phyloP scores from a whole-genome alignment of 2,113 vertebrate genomes.

The Oenanthe melanoleuca region DNA sequence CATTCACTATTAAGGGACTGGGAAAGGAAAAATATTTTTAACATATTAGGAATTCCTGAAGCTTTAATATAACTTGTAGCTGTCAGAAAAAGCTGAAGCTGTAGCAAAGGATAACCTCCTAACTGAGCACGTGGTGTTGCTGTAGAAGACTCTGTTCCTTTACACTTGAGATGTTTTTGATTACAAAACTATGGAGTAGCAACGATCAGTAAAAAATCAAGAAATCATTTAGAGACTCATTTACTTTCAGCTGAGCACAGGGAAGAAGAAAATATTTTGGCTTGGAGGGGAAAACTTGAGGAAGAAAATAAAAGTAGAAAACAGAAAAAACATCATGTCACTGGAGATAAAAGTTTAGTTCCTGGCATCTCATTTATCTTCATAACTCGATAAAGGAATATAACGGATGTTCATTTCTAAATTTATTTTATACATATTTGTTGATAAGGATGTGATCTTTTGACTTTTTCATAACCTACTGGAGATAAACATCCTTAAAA shows the following conservation, averaged over 20 bases:
- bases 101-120: neutral
- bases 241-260: slow-evolving; percentile 20
- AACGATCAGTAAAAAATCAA: neutral
- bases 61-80: neutral
- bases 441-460: neutral
- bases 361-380: slow-evolving; percentile 40
- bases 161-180: neutral
- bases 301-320: slow-evolving; percentile 10
- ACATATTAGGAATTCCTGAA: neutral
- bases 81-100: neutral
- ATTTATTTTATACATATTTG: slow-evolving; percentile 22
- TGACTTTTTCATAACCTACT: slow-evolving; percentile 21
- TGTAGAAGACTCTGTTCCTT: slow-evolving; percentile 1
- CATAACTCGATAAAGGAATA: neutral
- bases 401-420: slow-evolving; percentile 3
- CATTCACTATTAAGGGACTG: neutral
- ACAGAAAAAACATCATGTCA: slow-evolving; percentile 8
- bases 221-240: neutral
- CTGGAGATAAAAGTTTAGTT: neutral
- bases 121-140: neutral
- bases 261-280: slow-evolving; percentile 1
- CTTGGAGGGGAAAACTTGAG: slow-evolving; percentile 2
- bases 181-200: neutral
- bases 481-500: slow-evolving; percentile 49
- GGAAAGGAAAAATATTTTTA: neutral